phyloP scores from a whole-genome alignment of 2,113 vertebrate genomes.

The Oreochromis tanganicae region DNA sequence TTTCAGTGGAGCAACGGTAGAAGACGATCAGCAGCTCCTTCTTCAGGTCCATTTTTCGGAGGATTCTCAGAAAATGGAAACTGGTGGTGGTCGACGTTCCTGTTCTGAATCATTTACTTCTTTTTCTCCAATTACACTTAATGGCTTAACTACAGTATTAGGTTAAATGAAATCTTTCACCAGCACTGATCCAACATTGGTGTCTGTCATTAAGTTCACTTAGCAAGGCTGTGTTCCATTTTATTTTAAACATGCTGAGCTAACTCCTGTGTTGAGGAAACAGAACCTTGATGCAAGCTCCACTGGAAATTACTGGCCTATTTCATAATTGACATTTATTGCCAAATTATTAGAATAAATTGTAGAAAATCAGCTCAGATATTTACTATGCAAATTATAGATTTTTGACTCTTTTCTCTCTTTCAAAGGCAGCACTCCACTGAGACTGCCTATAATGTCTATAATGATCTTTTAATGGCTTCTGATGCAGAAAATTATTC shows the following conservation, averaged over 20 bases:
- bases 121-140: fast-evolving
- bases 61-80: background rate
- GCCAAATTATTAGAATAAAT: background rate
- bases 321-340: background rate
- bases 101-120: background rate
- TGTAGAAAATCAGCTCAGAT: background rate
- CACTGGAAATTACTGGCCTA: background rate
- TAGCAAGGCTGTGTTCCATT: background rate
- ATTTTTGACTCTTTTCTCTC: background rate
- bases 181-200: background rate
- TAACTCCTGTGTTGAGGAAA: background rate
- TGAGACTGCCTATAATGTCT: background rate
- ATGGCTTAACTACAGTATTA: background rate
- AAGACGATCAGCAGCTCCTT: background rate
- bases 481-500: background rate
- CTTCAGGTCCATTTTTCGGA: background rate
- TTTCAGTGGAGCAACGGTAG: fast-evolving
- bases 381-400: fast-evolving
- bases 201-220: background rate
- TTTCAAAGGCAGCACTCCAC: background rate
- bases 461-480: background rate
- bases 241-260: background rate
- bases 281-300: background rate
- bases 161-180: background rate
- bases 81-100: background rate